A percentile compares a stretch with the other conserved stretches of the same genome.
Conservation (phyloP, 2,888 invertebrate genomes). For the Hirudinaria manillensis region DNA sequence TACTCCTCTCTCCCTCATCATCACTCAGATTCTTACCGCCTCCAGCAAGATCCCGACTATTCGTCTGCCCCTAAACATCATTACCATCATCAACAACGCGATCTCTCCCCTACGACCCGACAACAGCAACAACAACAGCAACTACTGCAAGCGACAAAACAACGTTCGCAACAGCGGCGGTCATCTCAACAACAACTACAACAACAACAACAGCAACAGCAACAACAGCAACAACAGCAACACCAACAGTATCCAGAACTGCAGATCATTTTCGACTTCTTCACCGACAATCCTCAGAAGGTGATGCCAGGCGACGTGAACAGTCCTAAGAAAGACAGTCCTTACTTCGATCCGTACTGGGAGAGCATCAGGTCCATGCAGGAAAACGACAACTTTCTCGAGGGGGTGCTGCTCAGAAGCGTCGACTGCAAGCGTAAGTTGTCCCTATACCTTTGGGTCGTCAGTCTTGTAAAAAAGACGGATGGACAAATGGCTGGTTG, state of each 20-base stretch:
- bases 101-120: background rate
- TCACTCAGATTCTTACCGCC: background rate
- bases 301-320: slow-evolving; percentile 30
- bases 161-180: slow-evolving; percentile 14
- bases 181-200: background rate
- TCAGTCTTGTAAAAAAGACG: background rate
- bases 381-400: slow-evolving; percentile 43
- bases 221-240: background rate
- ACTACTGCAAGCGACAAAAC: background rate
- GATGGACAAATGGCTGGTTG: too few relatives aligned
- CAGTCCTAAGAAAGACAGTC: slow-evolving; percentile 26
- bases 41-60: background rate
- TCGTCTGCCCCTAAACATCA: background rate
- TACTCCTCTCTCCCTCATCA: background rate
- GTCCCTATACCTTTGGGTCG: background rate
- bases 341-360: slow-evolving; percentile 37
- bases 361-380: slow-evolving; percentile 34
- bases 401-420: slow-evolving; percentile 45
- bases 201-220: slow-evolving; percentile 21
- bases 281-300: slow-evolving; percentile 36
- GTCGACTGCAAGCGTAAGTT: slow-evolving; percentile 44
- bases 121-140: background rate
- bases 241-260: slow-evolving; percentile 27
- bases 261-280: slow-evolving; percentile 34
- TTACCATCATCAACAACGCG: slow-evolving; percentile 7